phyloP scores from a whole-genome alignment of 2,888 invertebrate genomes.

The Caenorhabditis sp. region DNA sequence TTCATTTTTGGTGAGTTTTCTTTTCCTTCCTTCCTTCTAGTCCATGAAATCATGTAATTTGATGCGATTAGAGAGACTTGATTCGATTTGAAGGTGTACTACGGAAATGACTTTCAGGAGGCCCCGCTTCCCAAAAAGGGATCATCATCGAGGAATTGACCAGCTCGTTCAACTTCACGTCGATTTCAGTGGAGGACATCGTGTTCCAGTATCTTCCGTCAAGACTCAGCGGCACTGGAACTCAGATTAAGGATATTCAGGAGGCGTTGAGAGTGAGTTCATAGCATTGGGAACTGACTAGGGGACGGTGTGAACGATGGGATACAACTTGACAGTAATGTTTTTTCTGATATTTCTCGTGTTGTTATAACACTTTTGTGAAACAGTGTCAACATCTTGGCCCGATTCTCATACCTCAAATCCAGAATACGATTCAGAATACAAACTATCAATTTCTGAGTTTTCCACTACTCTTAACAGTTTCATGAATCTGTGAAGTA shows the following conservation, averaged over 20 bases:
- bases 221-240: constrained; percentile 79
- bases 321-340: too few relatives aligned
- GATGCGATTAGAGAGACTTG: constrained; percentile 1
- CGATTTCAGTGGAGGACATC: constrained; percentile 80
- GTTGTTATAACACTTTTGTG: too few relatives aligned
- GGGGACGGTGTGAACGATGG: too few relatives aligned
- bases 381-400: too few relatives aligned
- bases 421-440: too few relatives aligned
- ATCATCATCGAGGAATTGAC: constrained; percentile 81
- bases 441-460: too few relatives aligned
- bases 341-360: too few relatives aligned
- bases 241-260: constrained; percentile 78
- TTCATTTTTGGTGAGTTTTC: constrained; percentile 79
- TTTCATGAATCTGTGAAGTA: too few relatives aligned
- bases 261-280: constrained; percentile 73
- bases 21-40: neutral
- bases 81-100: neutral
- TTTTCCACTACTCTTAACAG: too few relatives aligned
- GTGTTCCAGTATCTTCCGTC: constrained; percentile 81
- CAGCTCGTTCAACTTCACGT: constrained; percentile 78
- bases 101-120: constrained; percentile 70
- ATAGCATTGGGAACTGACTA: too few relatives aligned
- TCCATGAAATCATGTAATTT: constrained; percentile 19
- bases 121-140: constrained; percentile 83
- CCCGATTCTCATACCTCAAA: too few relatives aligned